Evolutionary conservation across 2,888 invertebrate species (phyloP), one percentile per base, ranked within the genome.

Genomic region (Heliconius ethilla): DNA sequence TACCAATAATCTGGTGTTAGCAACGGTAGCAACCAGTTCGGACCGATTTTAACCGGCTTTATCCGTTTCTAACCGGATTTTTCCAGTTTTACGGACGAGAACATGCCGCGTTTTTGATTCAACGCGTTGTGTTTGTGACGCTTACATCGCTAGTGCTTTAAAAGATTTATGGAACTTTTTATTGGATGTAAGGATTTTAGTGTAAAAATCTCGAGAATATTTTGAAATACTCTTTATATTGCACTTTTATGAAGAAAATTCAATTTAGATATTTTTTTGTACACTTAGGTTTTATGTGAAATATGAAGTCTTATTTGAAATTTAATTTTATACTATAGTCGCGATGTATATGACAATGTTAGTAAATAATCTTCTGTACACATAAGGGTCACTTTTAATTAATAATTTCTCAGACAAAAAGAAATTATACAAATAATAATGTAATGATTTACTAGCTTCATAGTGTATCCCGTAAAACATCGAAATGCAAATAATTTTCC

Each of bases 1-100:
- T 79, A 78, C 81, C 81, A 81, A 81, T 83, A 83, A 83, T 83
- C 82, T 81, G 75, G 80, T 70, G 78, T 81, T 82, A 80, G 79
- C 77, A 79, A 75, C 79, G 80, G 80, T 62, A 70, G 76, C 72
- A 82, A 83, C 83, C 75, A 79, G 81, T 83, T 82, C 78, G 79
- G 78, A 82, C 82, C 76, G 81, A 80, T 81, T 80, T 73, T 79
- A 82, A 82, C 83, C 75, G 77, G 81, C 82, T 82, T 78, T 78
- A 77, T 81, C 81, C 75, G 80, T 79, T 79, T 80, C 72, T 79
- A 82, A 81, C 81, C 78, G 82, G 83, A 83, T 82, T 82, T 82
- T 81, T 81, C 76, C 79, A 78, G 82, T 82, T 82, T 67, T 66
- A 77, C 80, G 80, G 80, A 78, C 78, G 80, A 81, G 77, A 82